Evolutionary conservation across 1,140 invertebrate species (phyloP).

Genomic region (Bilobella aurantiaca): DNA sequence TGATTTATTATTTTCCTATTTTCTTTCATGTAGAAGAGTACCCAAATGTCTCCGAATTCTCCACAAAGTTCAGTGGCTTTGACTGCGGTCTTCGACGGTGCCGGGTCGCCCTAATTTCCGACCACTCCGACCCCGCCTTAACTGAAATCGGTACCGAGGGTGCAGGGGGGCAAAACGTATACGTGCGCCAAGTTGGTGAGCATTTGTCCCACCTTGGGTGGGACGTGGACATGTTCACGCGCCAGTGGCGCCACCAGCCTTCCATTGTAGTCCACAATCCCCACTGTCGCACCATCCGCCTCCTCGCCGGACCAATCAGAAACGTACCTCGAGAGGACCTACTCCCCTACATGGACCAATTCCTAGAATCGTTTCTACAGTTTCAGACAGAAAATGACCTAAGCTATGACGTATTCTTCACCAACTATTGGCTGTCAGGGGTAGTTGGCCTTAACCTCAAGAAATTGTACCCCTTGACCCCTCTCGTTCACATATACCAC

Average conservation of each 20-base stretch:
- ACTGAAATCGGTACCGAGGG: not conserved
- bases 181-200: not conserved
- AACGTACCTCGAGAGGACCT: not conserved
- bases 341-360: not conserved
- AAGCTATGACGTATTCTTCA: not conserved
- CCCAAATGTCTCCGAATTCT: too few relatives aligned
- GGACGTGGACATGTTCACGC: not conserved
- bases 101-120: not conserved
- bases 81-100: too few relatives aligned
- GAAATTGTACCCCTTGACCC: not conserved
- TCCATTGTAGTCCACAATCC: not conserved
- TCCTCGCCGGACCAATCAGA: not conserved
- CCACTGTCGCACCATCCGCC: not conserved
- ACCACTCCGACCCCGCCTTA: not conserved
- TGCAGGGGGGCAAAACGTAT: not conserved
- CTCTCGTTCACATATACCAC: not conserved
- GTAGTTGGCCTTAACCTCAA: not conserved
- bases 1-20: too few relatives aligned
- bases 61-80: too few relatives aligned
- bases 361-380: not conserved
- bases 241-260: not conserved
- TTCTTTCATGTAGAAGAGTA: too few relatives aligned
- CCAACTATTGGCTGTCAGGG: constrained; percentile 1
- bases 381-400: not conserved
- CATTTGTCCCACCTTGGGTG: not conserved